Percentiles rank a stretch among this genome's conserved stretches.
Conservation (phyloP, 2,888 invertebrate genomes). For the Nematopogon swammerdamellus region DNA sequence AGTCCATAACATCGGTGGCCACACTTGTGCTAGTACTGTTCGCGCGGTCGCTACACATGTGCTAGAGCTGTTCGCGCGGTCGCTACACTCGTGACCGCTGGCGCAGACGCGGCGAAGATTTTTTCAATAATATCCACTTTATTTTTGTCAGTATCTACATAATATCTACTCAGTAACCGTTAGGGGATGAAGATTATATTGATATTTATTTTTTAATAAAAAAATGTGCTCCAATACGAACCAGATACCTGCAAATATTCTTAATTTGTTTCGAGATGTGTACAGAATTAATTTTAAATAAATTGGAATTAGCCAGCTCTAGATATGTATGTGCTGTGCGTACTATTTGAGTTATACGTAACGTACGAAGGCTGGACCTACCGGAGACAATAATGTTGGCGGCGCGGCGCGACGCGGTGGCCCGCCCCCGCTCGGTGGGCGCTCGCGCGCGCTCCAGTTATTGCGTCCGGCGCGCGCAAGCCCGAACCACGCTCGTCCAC, state of each 20-base stretch:
- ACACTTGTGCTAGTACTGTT: neutral
- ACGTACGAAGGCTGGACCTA: conserved; percentile 6
- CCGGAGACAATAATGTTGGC: conserved; percentile 27
- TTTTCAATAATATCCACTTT: neutral
- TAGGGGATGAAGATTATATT: neutral
- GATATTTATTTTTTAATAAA: neutral
- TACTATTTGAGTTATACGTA: neutral
- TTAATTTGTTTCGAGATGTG: conserved; percentile 3
- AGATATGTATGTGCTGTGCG: neutral
- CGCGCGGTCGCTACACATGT: too few relatives aligned
- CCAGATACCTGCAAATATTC: conserved; percentile 4
- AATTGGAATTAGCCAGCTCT: neutral
- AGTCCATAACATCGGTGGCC: neutral
- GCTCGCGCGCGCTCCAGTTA: conserved; percentile 8
- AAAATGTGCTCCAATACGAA: neutral
- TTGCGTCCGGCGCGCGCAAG: neutral
- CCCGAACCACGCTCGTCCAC: neutral
- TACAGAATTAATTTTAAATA: conserved; percentile 1
- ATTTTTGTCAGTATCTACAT: neutral
- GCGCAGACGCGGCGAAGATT: neutral
- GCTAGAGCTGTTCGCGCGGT: neutral
- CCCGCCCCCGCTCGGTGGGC: conserved; percentile 44
- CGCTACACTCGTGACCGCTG: too few relatives aligned
- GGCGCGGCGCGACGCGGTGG: conserved; percentile 8
- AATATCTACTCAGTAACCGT: neutral